Base-by-base conservation (phyloP, 2,113 vertebrate species). In the Scartelaos histophorus region DNA sequence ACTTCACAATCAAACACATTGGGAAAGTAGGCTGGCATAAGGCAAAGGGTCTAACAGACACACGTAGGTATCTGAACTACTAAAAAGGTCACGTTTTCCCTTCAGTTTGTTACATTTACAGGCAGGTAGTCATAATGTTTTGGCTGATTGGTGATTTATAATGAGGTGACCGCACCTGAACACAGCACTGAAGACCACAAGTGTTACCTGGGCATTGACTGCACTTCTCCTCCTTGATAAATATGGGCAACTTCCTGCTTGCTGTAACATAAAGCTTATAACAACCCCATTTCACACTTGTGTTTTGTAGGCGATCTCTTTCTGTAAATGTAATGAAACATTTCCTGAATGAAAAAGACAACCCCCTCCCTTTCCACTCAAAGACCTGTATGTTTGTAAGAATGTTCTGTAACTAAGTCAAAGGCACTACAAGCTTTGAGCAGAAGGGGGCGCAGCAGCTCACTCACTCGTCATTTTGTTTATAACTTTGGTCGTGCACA, bases 381-480 rank as follows among this genome's bases (percentile, higher is more conserved):
- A 75, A 86, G 79, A 85, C 80, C 79, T 92, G 87, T 90, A 84
- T 78, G 86, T 74, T 79, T 84, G 79, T 87, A 86, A 89, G 87
- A 82, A 88, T 73, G 82, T 82, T 78, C 72, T 85, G 89, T 86
- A 84, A 58, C 78, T 83, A 83, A 82, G 91, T 89, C 80, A 78
- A 76, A 90, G 83, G 85, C 74, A 80, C 86, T 75, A 78, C 69
- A 77, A 85, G 80, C 85, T 84, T 83, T 66, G 76, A 45, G 82
- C 80, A 73, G 91, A 91, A 93, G 90, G 83, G 85, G 88, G 83
- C 92, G 91, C 89, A 89, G 87, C 91, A 93, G 94, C 94, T 90
- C 93, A 95, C 93, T 95, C 93, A 92, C 94, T 95, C 69, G 74
- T 88, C 84, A 76, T 88, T 91, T 88, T 80, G 82, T 92, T 93